phyloP scores from a whole-genome alignment of 2,888 invertebrate genomes.

The Sphecodes monilicornis region DNA sequence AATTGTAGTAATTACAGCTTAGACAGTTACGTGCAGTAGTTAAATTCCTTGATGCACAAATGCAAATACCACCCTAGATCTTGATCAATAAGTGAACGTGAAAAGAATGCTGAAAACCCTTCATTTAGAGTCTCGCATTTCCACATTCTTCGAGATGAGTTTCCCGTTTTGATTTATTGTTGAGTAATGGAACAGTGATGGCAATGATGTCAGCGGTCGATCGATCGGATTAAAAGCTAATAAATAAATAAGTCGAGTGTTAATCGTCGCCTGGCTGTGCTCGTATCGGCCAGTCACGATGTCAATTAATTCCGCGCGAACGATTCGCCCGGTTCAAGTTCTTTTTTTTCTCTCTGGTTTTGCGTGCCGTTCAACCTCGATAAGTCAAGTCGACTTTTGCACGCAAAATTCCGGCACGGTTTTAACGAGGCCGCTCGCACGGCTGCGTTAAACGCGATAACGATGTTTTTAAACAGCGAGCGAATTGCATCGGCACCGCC shows the following conservation, averaged over 20 bases:
- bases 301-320: background rate
- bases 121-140: background rate
- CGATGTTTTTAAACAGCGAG: conserved; percentile 8
- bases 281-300: background rate
- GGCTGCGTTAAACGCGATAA: conserved; percentile 7
- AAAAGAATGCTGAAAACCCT: background rate
- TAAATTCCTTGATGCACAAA: no score
- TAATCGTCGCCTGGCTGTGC: background rate
- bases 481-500: background rate
- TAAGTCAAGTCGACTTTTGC: background rate
- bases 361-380: background rate
- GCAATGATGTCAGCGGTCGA: background rate
- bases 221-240: background rate
- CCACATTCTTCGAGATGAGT: background rate
- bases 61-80: background rate
- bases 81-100: background rate
- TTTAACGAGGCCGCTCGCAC: background rate
- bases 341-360: background rate
- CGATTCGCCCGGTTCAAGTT: background rate
- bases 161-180: background rate
- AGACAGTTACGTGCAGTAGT: no score
- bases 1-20: background rate
- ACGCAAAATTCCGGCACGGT: background rate
- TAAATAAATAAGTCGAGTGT: background rate
- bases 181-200: background rate